phyloP scores from a whole-genome alignment of 2,113 vertebrate genomes.

The Chionomys nivalis region DNA sequence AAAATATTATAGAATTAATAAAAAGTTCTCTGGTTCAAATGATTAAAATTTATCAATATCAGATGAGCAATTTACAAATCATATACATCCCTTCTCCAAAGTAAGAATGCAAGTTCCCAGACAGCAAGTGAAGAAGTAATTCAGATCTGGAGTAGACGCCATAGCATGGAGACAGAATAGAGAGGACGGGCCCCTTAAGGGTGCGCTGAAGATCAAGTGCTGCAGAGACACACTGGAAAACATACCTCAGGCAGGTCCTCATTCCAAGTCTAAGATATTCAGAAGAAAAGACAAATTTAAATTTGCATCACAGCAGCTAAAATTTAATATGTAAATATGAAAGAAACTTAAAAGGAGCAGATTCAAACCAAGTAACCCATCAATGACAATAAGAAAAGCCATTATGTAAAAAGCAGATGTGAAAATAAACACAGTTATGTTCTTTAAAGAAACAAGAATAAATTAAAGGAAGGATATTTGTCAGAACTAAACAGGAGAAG shows the following conservation, averaged over 20 bases:
- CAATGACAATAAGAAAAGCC: not conserved
- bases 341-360: not conserved
- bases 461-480: not conserved
- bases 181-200: too few relatives aligned
- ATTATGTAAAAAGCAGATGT: not conserved
- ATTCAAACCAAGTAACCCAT: not conserved
- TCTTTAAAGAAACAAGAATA: not conserved
- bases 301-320: not conserved
- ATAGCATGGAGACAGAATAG: accelerated
- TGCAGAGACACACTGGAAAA: not conserved
- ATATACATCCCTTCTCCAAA: not conserved
- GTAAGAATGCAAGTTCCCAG: not conserved
- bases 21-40: not conserved
- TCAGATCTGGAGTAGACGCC: accelerated
- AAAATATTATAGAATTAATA: slow-evolving; percentile 2
- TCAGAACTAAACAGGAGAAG: not conserved
- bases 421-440: not conserved
- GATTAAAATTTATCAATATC: not conserved
- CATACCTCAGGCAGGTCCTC: accelerated
- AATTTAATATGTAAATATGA: not conserved
- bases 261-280: accelerated
- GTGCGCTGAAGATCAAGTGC: not conserved
- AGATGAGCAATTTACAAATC: not conserved
- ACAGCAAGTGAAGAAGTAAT: not conserved
- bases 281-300: too few relatives aligned